phyloP scores from a whole-genome alignment of 2,888 invertebrate genomes.

The Acleris holmiana region DNA sequence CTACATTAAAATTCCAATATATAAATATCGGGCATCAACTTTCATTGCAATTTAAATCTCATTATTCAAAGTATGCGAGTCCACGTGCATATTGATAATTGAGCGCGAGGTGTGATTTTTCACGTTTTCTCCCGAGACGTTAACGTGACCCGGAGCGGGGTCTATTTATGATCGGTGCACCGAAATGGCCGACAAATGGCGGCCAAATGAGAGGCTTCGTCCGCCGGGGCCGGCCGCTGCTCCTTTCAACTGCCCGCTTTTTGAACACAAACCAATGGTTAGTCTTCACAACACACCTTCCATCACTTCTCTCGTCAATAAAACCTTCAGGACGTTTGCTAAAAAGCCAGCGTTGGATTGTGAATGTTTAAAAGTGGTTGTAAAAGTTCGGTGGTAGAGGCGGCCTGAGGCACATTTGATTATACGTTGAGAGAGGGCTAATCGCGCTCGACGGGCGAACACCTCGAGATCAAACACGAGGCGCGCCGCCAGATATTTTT shows the following conservation, averaged over 20 bases:
- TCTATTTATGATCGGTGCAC: slow-evolving; percentile 83
- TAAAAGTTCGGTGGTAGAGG: slow-evolving; percentile 52
- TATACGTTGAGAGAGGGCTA: slow-evolving; percentile 84
- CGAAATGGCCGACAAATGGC: slow-evolving; percentile 84
- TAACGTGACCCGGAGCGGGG: slow-evolving; percentile 81
- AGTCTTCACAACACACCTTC: slow-evolving; percentile 28
- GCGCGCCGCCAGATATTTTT: slow-evolving; percentile 85
- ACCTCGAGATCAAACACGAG: slow-evolving; percentile 85
- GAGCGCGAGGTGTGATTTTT: slow-evolving; percentile 81
- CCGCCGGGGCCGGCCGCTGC: slow-evolving; percentile 73
- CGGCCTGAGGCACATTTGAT: slow-evolving; percentile 81
- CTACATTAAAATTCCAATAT: slow-evolving; percentile 19
- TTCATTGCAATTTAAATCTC: slow-evolving; percentile 38
- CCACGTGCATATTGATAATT: slow-evolving; percentile 60
- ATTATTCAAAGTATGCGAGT: slow-evolving; percentile 36
- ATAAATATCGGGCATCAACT: slow-evolving; percentile 25
- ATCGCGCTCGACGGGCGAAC: slow-evolving; percentile 84
- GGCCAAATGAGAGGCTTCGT: slow-evolving; percentile 83
- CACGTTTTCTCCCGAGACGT: slow-evolving; percentile 79
- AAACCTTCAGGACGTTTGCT: background rate
- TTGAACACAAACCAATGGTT: slow-evolving; percentile 49
- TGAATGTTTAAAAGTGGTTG: slow-evolving; percentile 37
- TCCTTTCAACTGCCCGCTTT: slow-evolving; percentile 66
- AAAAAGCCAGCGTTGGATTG: slow-evolving; percentile 52
- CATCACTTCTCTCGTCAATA: slow-evolving; percentile 42